These are phyloP conservation scores for Diadegma fenestrale DNA, from an alignment of 2,888 invertebrate species.

Conservation along the genomic window DNA sequence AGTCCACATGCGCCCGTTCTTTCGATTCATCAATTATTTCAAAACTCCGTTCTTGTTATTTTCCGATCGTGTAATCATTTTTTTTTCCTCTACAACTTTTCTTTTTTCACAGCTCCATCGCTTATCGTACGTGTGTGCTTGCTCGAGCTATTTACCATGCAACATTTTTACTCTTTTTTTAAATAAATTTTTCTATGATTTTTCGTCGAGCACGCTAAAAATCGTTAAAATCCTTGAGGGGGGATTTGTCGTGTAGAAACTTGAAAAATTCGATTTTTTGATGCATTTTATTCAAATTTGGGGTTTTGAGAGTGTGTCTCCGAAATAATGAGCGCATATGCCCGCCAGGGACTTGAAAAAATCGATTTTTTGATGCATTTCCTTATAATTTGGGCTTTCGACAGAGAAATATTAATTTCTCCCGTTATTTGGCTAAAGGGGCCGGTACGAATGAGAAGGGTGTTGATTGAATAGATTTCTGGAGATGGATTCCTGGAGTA, in stretches of 20 bases:
- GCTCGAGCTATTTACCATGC: too few species aligned
- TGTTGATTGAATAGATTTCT: conserved; percentile 4
- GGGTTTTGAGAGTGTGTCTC: too few species aligned
- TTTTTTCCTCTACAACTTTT: neutral
- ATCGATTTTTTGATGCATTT: too few species aligned
- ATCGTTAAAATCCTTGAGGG: too few species aligned
- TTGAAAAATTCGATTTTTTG: too few species aligned
- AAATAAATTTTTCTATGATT: too few species aligned
- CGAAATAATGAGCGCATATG: too few species aligned
- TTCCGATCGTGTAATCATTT: neutral
- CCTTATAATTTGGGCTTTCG: neutral
- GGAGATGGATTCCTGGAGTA: neutral
- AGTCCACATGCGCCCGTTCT: neutral
- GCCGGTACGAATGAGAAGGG: neutral
- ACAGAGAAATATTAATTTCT: neutral
- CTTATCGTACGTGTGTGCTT: neutral
- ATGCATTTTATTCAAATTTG: too few species aligned
- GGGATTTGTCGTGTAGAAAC: too few species aligned
- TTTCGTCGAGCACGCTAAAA: too few species aligned
- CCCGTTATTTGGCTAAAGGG: neutral
- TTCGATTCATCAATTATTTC: neutral
- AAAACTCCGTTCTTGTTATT: neutral
- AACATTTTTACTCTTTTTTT: too few species aligned
- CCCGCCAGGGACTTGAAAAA: too few species aligned
- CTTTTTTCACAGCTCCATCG: neutral